These are phyloP conservation scores for Conger conger DNA, from an alignment of 2,113 vertebrate genomes.

Conservation along the genomic window DNA sequence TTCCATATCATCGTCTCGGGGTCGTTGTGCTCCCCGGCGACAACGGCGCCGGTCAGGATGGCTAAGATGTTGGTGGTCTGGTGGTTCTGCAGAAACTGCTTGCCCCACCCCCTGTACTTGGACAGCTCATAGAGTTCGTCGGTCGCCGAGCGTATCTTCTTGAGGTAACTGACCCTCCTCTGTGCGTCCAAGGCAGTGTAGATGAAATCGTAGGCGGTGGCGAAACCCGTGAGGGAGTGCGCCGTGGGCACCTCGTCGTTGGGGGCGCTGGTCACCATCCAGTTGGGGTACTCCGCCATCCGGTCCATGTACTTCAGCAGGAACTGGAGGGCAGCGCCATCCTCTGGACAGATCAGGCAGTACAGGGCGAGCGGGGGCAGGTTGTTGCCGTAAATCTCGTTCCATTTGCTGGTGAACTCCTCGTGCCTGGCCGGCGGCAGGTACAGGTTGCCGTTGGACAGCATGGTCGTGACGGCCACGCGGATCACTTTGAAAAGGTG, in stretches of 20 bases:
- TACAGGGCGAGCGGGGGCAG: constrained; percentile 90
- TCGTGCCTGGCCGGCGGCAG: constrained; percentile 86
- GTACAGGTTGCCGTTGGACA: constrained; percentile 83
- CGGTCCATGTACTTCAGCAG: constrained; percentile 92
- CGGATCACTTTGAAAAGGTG: constrained; percentile 89
- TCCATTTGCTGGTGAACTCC: constrained; percentile 95
- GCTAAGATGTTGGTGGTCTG: constrained; percentile 95
- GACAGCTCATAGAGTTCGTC: constrained; percentile 88
- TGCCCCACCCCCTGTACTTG: constrained; percentile 91
- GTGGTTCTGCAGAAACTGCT: constrained; percentile 95
- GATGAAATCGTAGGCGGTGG: constrained; percentile 94
- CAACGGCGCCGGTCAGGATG: constrained; percentile 86
- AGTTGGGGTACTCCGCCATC: constrained; percentile 89
- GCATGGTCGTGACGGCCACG: constrained; percentile 81
- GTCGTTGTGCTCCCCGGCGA: constrained; percentile 73
- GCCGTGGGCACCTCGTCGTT: constrained; percentile 94
- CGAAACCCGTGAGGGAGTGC: constrained; percentile 95
- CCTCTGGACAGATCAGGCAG: constrained; percentile 90
- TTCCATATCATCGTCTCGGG: constrained; percentile 87
- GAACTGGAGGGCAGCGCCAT: constrained; percentile 85
- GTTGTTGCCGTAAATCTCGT: constrained; percentile 99
- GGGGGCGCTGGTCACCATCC: constrained; percentile 90
- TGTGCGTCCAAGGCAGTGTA: constrained; percentile 76
- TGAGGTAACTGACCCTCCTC: constrained; percentile 76
- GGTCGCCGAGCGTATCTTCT: constrained; percentile 81